phyloP scores from a whole-genome alignment of 2,888 invertebrate genomes.

The Phengaris arion region DNA sequence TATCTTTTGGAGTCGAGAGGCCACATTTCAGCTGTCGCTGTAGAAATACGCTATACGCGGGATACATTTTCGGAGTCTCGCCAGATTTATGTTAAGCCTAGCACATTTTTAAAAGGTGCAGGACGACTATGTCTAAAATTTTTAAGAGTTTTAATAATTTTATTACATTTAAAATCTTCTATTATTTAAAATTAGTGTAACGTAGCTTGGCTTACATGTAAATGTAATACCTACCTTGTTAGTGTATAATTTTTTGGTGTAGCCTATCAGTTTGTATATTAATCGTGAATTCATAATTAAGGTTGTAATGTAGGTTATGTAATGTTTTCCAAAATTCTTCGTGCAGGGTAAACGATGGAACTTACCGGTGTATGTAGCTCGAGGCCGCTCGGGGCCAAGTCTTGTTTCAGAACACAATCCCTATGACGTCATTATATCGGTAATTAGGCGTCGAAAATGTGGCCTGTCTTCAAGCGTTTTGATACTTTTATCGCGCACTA shows the following conservation, averaged over 20 bases:
- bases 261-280: constrained; percentile 19
- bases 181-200: constrained; percentile 15
- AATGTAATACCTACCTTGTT: constrained; percentile 13
- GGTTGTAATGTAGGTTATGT: constrained; percentile 46
- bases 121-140: constrained; percentile 12
- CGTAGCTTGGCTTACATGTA: constrained; percentile 20
- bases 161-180: constrained; percentile 13
- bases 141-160: constrained; percentile 12
- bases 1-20: neutral
- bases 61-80: constrained; percentile 4
- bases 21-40: neutral
- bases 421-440: neutral
- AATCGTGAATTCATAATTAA: constrained; percentile 29
- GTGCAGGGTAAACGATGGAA: constrained; percentile 68
- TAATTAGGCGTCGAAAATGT: neutral
- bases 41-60: neutral
- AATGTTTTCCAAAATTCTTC: constrained; percentile 69
- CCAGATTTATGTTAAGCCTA: neutral
- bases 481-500: neutral
- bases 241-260: constrained; percentile 19
- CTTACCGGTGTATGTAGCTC: constrained; percentile 16
- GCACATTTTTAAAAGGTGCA: constrained; percentile 24
- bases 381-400: constrained; percentile 7
- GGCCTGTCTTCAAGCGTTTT: neutral
- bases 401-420: neutral